A percentile compares a stretch with the other conserved stretches of the same genome.
Evolutionary conservation across 2,797 vertebrate species (phyloP).

Genomic region (Arctocebus calabarensis): DNA sequence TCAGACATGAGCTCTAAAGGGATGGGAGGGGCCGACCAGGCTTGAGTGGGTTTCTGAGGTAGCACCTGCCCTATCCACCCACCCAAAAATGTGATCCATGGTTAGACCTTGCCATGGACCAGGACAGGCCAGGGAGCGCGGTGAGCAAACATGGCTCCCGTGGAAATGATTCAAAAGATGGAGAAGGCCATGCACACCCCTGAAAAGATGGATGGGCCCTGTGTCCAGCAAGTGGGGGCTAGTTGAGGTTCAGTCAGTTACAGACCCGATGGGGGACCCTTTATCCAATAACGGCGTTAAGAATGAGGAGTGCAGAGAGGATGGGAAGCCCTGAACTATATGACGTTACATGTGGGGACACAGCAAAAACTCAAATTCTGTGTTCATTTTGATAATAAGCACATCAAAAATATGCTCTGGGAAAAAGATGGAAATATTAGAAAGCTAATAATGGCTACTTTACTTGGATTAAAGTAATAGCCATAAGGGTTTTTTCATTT

Average conservation of each 20-base stretch:
- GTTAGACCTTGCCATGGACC: not conserved
- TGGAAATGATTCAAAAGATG: not conserved
- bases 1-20: not conserved
- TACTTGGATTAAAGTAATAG: constrained; percentile 1
- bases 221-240: not conserved
- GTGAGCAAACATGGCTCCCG: not conserved
- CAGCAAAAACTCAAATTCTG: not conserved
- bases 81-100: not conserved
- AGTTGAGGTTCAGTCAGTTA: not conserved
- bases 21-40: not conserved
- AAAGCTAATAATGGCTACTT: not conserved
- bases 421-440: not conserved
- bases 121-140: not conserved
- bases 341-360: not conserved
- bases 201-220: not conserved
- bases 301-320: not conserved
- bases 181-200: not conserved
- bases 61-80: not conserved
- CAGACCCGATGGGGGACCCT: not conserved
- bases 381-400: not conserved
- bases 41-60: not conserved
- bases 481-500: not conserved
- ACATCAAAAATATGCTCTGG: not conserved
- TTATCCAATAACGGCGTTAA: not conserved
- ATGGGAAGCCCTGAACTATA: not conserved